Evolutionary conservation across 2,888 invertebrate species (phyloP).

Genomic region (Agriotes lineatus): DNA sequence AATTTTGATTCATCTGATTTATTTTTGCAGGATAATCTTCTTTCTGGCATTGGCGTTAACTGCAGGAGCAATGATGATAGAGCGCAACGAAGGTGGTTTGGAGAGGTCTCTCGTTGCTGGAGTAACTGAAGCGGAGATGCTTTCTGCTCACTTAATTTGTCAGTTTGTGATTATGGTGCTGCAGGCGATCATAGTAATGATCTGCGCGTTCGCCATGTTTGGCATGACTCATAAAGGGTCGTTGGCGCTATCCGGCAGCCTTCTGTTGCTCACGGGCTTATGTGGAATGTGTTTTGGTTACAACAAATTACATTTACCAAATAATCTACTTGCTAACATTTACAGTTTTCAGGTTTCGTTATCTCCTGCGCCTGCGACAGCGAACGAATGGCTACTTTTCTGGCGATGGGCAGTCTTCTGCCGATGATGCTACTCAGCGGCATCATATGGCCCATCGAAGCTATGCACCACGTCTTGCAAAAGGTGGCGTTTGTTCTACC

Average conservation of each 20-base stretch:
- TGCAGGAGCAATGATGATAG: constrained; percentile 89
- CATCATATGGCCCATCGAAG: constrained; percentile 96
- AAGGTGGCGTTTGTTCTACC: constrained; percentile 88
- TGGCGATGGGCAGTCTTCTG: constrained; percentile 87
- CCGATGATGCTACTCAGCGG: constrained; percentile 90
- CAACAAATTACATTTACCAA: background rate
- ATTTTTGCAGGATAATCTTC: constrained; percentile 82
- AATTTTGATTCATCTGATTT: too few species aligned
- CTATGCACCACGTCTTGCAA: constrained; percentile 81
- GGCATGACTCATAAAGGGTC: constrained; percentile 83
- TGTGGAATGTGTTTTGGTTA: constrained; percentile 97
- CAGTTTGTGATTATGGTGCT: constrained; percentile 90
- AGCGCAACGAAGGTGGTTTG: constrained; percentile 89
- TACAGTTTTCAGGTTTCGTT: constrained; percentile 76
- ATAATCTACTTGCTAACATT: background rate
- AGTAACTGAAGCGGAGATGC: constrained; percentile 83
- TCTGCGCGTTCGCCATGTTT: constrained; percentile 84
- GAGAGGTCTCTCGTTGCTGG: constrained; percentile 92
- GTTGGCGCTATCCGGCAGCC: constrained; percentile 77
- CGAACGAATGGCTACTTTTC: constrained; percentile 86
- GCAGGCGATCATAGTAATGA: constrained; percentile 83
- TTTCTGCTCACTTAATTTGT: constrained; percentile 88
- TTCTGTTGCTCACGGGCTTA: constrained; percentile 86
- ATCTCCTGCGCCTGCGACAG: constrained; percentile 85
- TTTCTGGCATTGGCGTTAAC: constrained; percentile 94